Evolutionary conservation across 1,140 invertebrate species (phyloP), one percentile per base, ranked within the genome.

Genomic region (Lepidostoma basale): DNA sequence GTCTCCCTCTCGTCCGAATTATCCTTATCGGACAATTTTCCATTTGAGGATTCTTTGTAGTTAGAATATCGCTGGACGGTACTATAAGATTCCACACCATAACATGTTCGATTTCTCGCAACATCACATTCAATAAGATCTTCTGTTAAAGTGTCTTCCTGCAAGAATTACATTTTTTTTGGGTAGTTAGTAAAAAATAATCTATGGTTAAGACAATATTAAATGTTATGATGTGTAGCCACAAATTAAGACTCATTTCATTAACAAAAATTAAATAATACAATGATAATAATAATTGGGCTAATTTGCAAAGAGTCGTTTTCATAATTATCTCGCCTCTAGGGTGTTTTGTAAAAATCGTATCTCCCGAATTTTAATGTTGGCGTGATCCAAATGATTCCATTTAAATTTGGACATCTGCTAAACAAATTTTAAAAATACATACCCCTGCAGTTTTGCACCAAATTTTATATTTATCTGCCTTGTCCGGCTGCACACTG

Each of bases 381-480:
- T 36, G 1, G 1, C 14, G 33, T 3, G 14, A 36, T 36, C 14
- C 2, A 12, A 36, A 1, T 36, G 10, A 6, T 36, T n/a, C 33
- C 10, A 36, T 12, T 36, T 1, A 36, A 36, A 6, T 9, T 3
- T 3, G n/a, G 33, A 36, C 2, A n/a, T 3, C 10, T 12, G 14
- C 33, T 36, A 1, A 3, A 36, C 14, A 36, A 36, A 36, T 36
- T 12, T 14, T 45, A 44, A 20, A 9, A 1, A 62, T 28, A n/a
- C 54, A 42, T 16, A 72, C 70, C 59, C 68, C 62, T 16, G 68
- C 67, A 33, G 67, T 69, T 44, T 69, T 73, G 36, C 67, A 73
- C 71, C 71, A 73, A 28, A 73, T 67, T 26, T 67, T 67, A 47
- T 72, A 72, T 64, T 73, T 73, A 20, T 64, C 66, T n/a, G 36